phyloP scores from a whole-genome alignment of 2,888 invertebrate species.

The Acronicta aceris region DNA sequence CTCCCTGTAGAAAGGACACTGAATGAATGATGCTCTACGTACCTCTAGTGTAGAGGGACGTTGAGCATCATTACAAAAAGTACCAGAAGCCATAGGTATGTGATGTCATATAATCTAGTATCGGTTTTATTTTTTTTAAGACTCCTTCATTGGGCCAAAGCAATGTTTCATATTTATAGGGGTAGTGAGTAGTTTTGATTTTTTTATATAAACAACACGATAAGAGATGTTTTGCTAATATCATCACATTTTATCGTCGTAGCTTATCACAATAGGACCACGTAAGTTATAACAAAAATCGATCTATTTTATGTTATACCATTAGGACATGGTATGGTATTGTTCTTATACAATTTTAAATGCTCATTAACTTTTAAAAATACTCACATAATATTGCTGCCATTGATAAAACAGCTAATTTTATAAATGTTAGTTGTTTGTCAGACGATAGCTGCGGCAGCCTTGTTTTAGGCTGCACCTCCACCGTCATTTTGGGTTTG shows the following conservation, averaged over 20 bases:
- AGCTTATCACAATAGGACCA: constrained; percentile 60
- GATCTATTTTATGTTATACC: constrained; percentile 17
- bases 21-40: too few species aligned
- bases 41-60: too few species aligned
- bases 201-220: neutral
- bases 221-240: constrained; percentile 30
- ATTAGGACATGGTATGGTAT: constrained; percentile 9
- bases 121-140: neutral
- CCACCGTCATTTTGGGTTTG: constrained; percentile 77
- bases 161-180: too few species aligned
- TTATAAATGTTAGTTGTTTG: constrained; percentile 87
- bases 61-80: too few species aligned
- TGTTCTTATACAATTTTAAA: constrained; percentile 16
- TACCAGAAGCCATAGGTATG: too few species aligned
- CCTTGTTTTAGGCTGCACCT: constrained; percentile 77
- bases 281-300: constrained; percentile 62
- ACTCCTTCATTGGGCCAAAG: too few species aligned
- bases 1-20: too few species aligned
- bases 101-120: too few species aligned
- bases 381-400: constrained; percentile 97
- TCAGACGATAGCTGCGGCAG: constrained; percentile 82
- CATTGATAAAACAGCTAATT: constrained; percentile 96
- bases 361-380: constrained; percentile 30
- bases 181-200: neutral
- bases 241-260: constrained; percentile 55